phyloP scores from a whole-genome alignment of 2,888 invertebrate genomes.

The Lithodes maja region DNA sequence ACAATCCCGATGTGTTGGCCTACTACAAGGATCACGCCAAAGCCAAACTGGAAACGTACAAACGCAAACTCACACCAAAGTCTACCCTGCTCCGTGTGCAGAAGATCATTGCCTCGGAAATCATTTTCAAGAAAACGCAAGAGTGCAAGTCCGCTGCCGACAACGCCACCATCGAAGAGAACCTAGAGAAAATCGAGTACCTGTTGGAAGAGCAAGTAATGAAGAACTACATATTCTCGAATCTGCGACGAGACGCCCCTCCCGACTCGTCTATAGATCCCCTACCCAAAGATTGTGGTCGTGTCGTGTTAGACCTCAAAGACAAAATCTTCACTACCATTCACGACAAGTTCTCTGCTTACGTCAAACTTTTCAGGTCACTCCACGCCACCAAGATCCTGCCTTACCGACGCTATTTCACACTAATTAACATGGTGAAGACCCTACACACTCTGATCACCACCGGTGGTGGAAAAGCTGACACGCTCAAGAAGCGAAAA shows the following conservation, averaged over 20 bases:
- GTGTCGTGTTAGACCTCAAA: too few relatives aligned
- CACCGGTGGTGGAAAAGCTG: too few relatives aligned
- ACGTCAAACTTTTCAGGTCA: too few relatives aligned
- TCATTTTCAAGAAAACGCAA: neutral
- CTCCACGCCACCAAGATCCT: too few relatives aligned
- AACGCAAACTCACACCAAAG: neutral
- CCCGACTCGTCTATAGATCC: neutral
- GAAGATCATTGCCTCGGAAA: neutral
- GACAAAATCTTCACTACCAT: too few relatives aligned
- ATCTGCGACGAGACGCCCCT: neutral
- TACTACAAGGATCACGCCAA: neutral
- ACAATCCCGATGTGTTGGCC: neutral
- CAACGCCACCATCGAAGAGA: neutral
- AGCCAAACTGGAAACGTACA: neutral
- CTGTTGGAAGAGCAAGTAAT: neutral
- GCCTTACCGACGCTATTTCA: too few relatives aligned
- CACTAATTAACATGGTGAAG: too few relatives aligned
- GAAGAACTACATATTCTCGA: neutral
- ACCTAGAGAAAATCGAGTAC: neutral
- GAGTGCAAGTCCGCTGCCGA: neutral
- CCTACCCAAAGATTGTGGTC: too few relatives aligned
- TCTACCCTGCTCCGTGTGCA: neutral
- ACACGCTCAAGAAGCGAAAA: too few relatives aligned
- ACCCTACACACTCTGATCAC: too few relatives aligned
- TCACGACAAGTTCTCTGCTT: too few relatives aligned